Percentiles rank a stretch among this genome's conserved stretches.
phyloP scores from a whole-genome alignment of 64 coral and sea anemone genomes.

The Trachythela sp. region DNA sequence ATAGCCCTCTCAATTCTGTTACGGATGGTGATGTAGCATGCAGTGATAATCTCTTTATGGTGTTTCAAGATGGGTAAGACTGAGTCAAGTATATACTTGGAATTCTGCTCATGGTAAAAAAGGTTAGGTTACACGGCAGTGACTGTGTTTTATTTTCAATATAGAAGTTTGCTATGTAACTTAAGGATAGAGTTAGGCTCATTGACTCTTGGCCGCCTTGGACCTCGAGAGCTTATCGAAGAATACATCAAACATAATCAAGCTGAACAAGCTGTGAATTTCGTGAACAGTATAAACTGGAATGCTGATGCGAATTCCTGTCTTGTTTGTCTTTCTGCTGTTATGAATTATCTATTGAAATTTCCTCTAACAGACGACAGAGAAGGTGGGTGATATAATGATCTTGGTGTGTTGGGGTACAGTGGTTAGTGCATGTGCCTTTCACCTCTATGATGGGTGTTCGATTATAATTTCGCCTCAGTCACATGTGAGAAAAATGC shows the following conservation, averaged over 20 bases:
- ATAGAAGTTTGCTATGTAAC: constrained; percentile 72
- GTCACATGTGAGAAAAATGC: too few species aligned
- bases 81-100: too few species aligned
- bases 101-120: not conserved
- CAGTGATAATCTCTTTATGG: constrained; percentile 71
- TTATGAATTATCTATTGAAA: constrained; percentile 83
- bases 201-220: constrained; percentile 64
- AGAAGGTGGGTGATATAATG: constrained; percentile 54
- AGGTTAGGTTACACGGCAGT: not conserved
- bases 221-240: constrained; percentile 64
- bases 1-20: constrained; percentile 61
- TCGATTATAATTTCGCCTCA: too few species aligned
- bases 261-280: constrained; percentile 93
- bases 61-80: constrained; percentile 82
- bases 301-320: constrained; percentile 85
- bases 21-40: constrained; percentile 75
- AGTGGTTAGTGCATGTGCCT: too few species aligned
- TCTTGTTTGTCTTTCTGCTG: constrained; percentile 73
- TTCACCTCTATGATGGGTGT: not conserved
- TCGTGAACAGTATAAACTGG: constrained; percentile 98
- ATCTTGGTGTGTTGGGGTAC: not conserved
- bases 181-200: constrained; percentile 86
- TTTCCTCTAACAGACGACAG: constrained; percentile 68
- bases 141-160: not conserved
- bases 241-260: constrained; percentile 91